Evolutionary conservation across 2,113 vertebrate genomes (phyloP).

Genomic region (Halichoeres trimaculatus): DNA sequence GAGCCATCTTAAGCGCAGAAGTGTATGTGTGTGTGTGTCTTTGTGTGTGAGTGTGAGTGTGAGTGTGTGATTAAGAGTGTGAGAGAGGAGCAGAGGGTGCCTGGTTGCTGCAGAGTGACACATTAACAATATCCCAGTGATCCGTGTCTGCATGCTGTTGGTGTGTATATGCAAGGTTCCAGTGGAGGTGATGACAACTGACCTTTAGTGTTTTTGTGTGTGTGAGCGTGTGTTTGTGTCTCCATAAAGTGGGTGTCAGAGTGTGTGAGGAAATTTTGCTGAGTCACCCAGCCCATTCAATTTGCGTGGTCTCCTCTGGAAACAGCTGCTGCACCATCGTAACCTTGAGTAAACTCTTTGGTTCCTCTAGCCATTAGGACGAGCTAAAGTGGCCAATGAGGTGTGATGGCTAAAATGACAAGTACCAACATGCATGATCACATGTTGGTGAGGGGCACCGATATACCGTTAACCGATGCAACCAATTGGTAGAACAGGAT

Average conservation of each 20-base stretch:
- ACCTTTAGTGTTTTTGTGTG: background rate
- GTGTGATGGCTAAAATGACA: conserved; percentile 40
- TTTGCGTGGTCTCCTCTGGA: conserved; percentile 63
- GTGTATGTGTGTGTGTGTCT: background rate
- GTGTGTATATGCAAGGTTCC: conserved; percentile 20
- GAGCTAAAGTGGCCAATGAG: conserved; percentile 33
- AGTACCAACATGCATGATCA: background rate
- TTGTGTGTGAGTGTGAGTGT: background rate
- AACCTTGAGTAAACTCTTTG: conserved; percentile 70
- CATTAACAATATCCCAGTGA: conserved; percentile 27
- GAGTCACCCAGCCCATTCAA: conserved; percentile 65
- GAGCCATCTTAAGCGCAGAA: conserved; percentile 44
- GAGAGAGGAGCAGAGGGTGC: background rate
- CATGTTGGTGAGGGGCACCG: too few species aligned
- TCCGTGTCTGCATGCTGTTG: conserved; percentile 1
- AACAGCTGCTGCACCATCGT: conserved; percentile 64
- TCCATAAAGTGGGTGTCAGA: background rate
- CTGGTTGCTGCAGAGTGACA: conserved; percentile 25
- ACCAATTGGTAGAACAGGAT: too few species aligned
- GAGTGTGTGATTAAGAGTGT: background rate
- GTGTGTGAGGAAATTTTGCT: conserved; percentile 40
- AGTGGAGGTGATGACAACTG: conserved; percentile 7
- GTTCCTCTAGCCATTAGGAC: conserved; percentile 44
- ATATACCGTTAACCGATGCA: too few species aligned
- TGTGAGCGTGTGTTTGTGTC: conserved; percentile 1